Evolutionary conservation across 2,797 vertebrate species (phyloP).

Genomic region (Sylvia borin): DNA sequence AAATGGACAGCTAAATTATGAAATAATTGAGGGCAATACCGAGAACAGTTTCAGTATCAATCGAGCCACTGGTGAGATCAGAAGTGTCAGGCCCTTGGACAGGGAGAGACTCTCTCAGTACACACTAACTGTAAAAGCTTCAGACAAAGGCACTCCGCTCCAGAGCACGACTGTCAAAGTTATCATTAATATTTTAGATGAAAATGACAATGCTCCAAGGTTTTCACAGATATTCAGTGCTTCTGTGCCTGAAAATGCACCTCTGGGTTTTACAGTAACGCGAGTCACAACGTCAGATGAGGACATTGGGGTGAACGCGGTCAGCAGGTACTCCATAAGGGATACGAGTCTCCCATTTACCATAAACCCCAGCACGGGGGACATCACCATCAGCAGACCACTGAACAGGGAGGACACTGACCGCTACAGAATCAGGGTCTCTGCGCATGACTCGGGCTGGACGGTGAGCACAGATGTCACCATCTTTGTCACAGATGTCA

Average conservation of each 20-base stretch:
- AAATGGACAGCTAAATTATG: constrained; percentile 91
- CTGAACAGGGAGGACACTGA: constrained; percentile 93
- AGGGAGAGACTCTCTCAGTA: constrained; percentile 88
- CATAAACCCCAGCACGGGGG: constrained; percentile 90
- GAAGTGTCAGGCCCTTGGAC: constrained; percentile 88
- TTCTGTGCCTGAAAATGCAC: constrained; percentile 92
- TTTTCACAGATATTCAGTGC: constrained; percentile 98
- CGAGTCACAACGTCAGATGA: constrained; percentile 95
- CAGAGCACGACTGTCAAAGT: constrained; percentile 87
- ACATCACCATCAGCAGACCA: constrained; percentile 90
- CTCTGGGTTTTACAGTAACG: constrained; percentile 90
- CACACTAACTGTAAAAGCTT: constrained; percentile 85
- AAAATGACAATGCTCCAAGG: constrained; percentile 94
- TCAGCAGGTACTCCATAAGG: constrained; percentile 90
- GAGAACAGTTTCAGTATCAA: constrained; percentile 92
- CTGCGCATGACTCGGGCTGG: constrained; percentile 97
- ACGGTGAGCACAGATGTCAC: constrained; percentile 97
- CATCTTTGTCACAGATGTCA: constrained; percentile 91
- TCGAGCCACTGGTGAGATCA: constrained; percentile 89
- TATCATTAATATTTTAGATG: constrained; percentile 88
- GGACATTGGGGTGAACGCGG: constrained; percentile 87
- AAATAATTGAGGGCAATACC: constrained; percentile 88
- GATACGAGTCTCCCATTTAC: constrained; percentile 90
- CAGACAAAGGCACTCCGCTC: constrained; percentile 86
- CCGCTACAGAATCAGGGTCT: constrained; percentile 91